These are phyloP conservation scores for Etheostoma cragini DNA, from an alignment of 2,113 vertebrate species.

Conservation along the genomic window DNA sequence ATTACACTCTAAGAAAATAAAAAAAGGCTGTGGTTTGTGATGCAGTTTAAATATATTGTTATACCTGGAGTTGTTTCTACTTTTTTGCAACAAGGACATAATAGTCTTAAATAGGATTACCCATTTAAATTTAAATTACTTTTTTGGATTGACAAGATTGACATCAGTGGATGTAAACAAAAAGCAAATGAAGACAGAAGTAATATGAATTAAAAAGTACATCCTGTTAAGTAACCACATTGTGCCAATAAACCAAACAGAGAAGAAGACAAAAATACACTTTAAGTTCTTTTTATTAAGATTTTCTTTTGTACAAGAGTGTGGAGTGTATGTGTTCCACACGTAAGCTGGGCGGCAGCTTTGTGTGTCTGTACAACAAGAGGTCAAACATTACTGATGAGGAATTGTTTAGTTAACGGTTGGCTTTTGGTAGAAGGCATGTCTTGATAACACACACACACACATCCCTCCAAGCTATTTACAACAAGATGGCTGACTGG, in stretches of 20 bases:
- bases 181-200: background rate
- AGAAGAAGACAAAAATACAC: background rate
- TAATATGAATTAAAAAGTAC: background rate
- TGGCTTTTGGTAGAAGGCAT: constrained; percentile 40
- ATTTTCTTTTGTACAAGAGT: constrained; percentile 69
- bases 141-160: background rate
- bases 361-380: constrained; percentile 69
- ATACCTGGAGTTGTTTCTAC: too few relatives aligned
- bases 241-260: background rate
- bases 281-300: constrained; percentile 72
- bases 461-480: constrained; percentile 39
- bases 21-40: too few relatives aligned
- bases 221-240: background rate
- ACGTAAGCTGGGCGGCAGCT: constrained; percentile 53
- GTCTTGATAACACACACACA: constrained; percentile 9
- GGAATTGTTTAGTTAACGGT: constrained; percentile 39
- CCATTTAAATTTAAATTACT: background rate
- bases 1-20: too few relatives aligned
- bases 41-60: too few relatives aligned
- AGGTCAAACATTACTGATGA: constrained; percentile 39
- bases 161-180: background rate
- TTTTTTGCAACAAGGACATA: too few relatives aligned
- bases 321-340: constrained; percentile 50
- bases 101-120: too few relatives aligned
- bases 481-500: constrained; percentile 48